Percentiles rank a stretch among this genome's conserved stretches.
Conservation (phyloP, 2,888 invertebrate genomes). For the Andrena haemorrhoa region DNA sequence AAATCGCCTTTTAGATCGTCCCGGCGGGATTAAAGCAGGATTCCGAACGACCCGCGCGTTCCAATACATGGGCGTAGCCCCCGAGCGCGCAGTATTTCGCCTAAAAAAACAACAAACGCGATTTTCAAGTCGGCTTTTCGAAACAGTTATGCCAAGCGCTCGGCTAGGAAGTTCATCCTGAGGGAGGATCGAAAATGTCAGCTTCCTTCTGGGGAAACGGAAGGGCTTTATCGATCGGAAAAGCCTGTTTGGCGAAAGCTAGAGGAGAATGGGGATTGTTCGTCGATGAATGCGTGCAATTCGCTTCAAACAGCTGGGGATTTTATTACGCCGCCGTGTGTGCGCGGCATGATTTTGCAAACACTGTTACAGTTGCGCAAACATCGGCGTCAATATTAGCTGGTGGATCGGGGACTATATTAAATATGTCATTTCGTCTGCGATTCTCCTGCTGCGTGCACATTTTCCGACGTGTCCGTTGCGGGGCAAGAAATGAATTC, state of each 20-base stretch:
- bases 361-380: conserved; percentile 23
- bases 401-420: conserved; percentile 3
- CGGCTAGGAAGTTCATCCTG: neutral
- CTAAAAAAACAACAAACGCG: conserved; percentile 4
- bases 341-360: conserved; percentile 23
- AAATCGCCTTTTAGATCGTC: conserved; percentile 46
- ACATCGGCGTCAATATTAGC: conserved; percentile 9
- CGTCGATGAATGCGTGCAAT: neutral
- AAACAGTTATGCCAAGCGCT: conserved; percentile 14
- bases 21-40: conserved; percentile 57
- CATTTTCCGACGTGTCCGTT: neutral
- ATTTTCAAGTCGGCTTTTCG: neutral
- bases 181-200: neutral
- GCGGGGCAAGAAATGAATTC: conserved; percentile 52
- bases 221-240: neutral
- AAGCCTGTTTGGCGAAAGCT: neutral
- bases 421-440: conserved; percentile 13
- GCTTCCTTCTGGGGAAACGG: neutral
- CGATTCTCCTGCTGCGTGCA: neutral
- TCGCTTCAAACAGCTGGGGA: neutral
- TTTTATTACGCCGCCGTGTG: conserved; percentile 11
- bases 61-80: neutral
- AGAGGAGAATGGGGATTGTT: neutral
- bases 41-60: neutral
- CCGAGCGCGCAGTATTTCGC: conserved; percentile 10